These are phyloP conservation scores for Tetrao urogallus DNA, from an alignment of 2,113 vertebrate species.

Conservation along the genomic window DNA sequence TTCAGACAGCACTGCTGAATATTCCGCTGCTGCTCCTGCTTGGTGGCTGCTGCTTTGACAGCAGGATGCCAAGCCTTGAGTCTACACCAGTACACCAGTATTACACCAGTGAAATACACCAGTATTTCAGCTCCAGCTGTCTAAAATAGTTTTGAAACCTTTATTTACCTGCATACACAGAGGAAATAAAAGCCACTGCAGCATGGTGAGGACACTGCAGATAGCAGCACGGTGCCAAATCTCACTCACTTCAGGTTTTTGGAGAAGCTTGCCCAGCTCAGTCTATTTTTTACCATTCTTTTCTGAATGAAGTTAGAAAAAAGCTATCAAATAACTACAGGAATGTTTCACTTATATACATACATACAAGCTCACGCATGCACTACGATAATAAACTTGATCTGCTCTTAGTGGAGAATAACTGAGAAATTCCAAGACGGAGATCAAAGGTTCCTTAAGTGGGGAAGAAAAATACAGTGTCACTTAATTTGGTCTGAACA, in stretches of 20 bases:
- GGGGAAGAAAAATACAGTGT: not conserved
- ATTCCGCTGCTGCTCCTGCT: not conserved
- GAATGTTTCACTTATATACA: not conserved
- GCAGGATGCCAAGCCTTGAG: not conserved
- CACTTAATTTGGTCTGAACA: not conserved
- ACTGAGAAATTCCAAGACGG: not conserved
- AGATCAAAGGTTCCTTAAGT: not conserved
- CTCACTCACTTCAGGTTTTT: not conserved
- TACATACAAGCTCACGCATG: not conserved
- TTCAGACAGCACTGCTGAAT: not conserved
- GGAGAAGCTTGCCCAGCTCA: not conserved
- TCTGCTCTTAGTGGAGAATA: not conserved
- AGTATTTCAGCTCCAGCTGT: not conserved
- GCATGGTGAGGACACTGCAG: not conserved
- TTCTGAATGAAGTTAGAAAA: not conserved
- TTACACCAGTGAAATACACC: not conserved
- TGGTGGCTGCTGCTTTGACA: not conserved
- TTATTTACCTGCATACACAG: not conserved
- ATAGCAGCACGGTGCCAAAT: not conserved
- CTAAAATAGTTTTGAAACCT: not conserved
- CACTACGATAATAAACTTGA: accelerated
- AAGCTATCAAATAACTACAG: not conserved
- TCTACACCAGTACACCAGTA: not conserved
- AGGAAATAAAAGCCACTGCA: not conserved
- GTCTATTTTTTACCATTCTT: not conserved